Base-by-base conservation (phyloP, 2,113 vertebrate genomes). In the Hucho hucho region DNA sequence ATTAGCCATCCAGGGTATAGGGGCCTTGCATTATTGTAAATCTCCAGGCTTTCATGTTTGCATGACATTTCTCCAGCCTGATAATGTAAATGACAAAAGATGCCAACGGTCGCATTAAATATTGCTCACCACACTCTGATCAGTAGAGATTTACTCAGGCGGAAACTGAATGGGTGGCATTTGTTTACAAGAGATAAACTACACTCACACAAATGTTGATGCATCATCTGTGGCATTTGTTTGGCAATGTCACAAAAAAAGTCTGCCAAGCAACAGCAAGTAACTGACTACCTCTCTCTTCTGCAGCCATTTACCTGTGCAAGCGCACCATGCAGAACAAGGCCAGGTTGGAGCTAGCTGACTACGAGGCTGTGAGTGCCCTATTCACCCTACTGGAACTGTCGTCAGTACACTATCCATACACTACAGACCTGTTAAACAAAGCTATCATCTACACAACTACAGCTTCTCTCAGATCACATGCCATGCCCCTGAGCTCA, bases 251-350 rank as follows among this genome's bases (percentile, higher is more conserved):
- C 13, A 61, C 58, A 14, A 6, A n/a, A 58, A 24, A 3, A 9
- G 58, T 16, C 58, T 18, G 58, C 7, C n/a, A 22, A 9, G n/a
- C n/a, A 61, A 9, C 20, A 65, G 14, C 18, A 9, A 20, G n/a
- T 56, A 56, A 16, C 37, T 22, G 9, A 2, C 74, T 43, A 46
- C 29, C 59, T 47, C 59, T 81, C 18, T 78, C 43, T 83, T 79
- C 86, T 79, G 3, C 83, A 98, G 97, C 97, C 86, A 98, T 98
- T 90, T 98, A 98, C 90, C 94, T 98, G 85, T 98, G 97, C 90
- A 98, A 98, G 89, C 93, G 97, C 90, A 98, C 97, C 79, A 98
- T 98, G 97, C 97, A 98, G 93, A 98, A 98, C 81, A 98, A 98
- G 90, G 97, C 97, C 70, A 94, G 97, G 72, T 92, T 98, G 84